Evolutionary conservation across 2,888 invertebrate species (phyloP).

Genomic region (Anthoptus insignis): DNA sequence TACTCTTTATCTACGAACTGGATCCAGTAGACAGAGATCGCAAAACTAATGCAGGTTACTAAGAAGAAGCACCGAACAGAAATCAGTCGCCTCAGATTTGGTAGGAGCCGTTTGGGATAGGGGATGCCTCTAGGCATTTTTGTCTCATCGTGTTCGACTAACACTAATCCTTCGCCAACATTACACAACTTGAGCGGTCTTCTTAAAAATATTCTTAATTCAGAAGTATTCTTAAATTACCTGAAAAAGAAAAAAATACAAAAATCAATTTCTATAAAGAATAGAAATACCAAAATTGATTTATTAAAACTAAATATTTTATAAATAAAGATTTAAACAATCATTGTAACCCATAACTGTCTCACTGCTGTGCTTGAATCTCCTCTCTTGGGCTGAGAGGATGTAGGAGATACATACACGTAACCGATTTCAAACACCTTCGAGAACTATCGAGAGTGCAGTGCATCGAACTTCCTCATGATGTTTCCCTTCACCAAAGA

Average conservation of each 20-base stretch:
- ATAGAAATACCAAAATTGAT: too few relatives aligned
- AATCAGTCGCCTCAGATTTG: constrained; percentile 56
- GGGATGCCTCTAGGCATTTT: constrained; percentile 54
- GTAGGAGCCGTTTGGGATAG: constrained; percentile 45
- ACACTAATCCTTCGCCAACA: constrained; percentile 16
- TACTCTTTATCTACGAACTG: constrained; percentile 54
- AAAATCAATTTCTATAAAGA: too few relatives aligned
- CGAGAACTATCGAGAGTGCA: too few relatives aligned
- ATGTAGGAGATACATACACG: too few relatives aligned
- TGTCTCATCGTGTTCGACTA: constrained; percentile 59
- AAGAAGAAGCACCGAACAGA: constrained; percentile 61
- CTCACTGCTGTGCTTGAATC: too few relatives aligned
- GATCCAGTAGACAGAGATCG: constrained; percentile 61
- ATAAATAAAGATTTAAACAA: too few relatives aligned
- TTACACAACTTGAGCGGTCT: constrained; percentile 18
- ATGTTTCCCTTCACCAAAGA: too few relatives aligned
- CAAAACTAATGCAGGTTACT: constrained; percentile 59
- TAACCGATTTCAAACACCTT: too few relatives aligned
- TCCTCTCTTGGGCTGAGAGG: too few relatives aligned
- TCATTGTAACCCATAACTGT: too few relatives aligned
- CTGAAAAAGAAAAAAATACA: constrained; percentile 40
- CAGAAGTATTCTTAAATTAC: constrained; percentile 18
- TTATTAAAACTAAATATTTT: too few relatives aligned
- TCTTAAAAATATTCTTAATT: constrained; percentile 14
- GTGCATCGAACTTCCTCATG: too few relatives aligned